Evolutionary conservation across 2,797 vertebrate species (phyloP).

Genomic region (Scolopax bukidnonensis): DNA sequence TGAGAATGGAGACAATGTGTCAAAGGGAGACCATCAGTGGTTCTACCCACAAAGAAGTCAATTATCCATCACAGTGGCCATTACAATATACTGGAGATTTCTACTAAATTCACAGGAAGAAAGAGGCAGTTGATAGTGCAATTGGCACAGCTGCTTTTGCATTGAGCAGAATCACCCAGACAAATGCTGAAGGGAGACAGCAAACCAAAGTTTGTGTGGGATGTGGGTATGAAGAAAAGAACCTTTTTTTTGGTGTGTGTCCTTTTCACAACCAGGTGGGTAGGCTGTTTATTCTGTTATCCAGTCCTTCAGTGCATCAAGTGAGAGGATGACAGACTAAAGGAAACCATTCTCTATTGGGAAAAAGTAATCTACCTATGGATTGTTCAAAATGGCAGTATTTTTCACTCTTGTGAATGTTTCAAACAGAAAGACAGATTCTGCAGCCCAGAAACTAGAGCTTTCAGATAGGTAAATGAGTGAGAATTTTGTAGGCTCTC

Average conservation of each 20-base stretch:
- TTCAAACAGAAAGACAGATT: not conserved
- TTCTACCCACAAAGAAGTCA: not conserved
- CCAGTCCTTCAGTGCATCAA: not conserved
- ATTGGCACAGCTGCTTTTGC: not conserved
- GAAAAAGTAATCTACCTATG: not conserved
- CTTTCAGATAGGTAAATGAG: not conserved
- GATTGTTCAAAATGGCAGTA: not conserved
- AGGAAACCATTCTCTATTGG: not conserved
- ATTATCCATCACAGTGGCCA: not conserved
- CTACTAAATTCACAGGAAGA: not conserved
- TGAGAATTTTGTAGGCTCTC: not conserved
- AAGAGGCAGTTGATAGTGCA: not conserved
- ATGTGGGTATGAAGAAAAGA: not conserved
- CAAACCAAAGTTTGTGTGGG: not conserved
- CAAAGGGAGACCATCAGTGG: not conserved
- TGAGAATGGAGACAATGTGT: not conserved
- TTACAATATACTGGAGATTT: not conserved
- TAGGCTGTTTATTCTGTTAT: not conserved
- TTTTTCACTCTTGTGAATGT: not conserved
- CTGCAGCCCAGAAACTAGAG: not conserved
- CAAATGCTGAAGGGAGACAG: not conserved
- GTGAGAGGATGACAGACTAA: not conserved
- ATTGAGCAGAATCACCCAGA: not conserved
- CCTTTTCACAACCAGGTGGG: not conserved
- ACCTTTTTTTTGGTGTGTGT: not conserved